These are phyloP conservation scores for Drosophila mulleri DNA, from an alignment of 2,888 invertebrate species.

Conservation along the genomic window DNA sequence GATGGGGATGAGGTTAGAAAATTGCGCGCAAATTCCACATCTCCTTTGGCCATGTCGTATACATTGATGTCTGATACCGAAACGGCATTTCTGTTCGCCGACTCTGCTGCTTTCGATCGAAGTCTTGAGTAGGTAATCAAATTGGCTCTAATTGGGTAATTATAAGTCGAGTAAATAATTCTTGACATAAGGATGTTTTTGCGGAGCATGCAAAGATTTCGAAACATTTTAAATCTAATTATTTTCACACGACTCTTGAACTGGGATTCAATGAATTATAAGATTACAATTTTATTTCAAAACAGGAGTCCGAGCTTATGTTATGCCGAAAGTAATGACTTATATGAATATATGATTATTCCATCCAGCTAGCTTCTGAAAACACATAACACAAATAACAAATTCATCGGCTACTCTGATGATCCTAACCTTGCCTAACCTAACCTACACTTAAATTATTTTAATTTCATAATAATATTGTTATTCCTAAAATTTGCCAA, in stretches of 20 bases:
- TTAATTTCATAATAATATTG: too few relatives aligned
- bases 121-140: constrained; percentile 13
- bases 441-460: too few relatives aligned
- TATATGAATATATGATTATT: constrained; percentile 1
- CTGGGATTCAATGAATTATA: constrained; percentile 3
- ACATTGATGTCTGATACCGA: constrained; percentile 55
- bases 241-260: not conserved
- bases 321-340: constrained; percentile 38
- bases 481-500: too few relatives aligned
- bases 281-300: constrained; percentile 31
- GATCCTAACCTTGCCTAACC: too few relatives aligned
- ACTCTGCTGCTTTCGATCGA: not conserved
- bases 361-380: not conserved
- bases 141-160: constrained; percentile 13
- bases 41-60: constrained; percentile 51
- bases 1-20: constrained; percentile 44
- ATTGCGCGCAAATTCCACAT: constrained; percentile 58
- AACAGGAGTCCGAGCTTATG: constrained; percentile 24
- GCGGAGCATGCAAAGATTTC: constrained; percentile 47
- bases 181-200: constrained; percentile 34
- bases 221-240: constrained; percentile 50
- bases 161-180: constrained; percentile 24
- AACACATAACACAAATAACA: not conserved
- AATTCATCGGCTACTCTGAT: constrained; percentile 40
- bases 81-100: constrained; percentile 1